phyloP scores from a whole-genome alignment of 1,140 invertebrate genomes.

The Drosophila pallidifrons region DNA sequence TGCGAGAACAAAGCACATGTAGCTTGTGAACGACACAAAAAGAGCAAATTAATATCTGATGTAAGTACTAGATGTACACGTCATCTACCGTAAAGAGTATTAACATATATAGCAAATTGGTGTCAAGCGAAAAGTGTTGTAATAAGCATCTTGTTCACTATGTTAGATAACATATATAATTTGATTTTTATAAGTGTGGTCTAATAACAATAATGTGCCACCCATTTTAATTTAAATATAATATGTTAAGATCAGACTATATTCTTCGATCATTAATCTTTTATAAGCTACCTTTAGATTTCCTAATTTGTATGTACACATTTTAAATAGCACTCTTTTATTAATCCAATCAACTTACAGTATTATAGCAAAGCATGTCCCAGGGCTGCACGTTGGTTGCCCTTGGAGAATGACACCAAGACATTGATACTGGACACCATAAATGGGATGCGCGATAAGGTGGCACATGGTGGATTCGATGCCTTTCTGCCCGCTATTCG shows the following conservation, averaged over 20 bases:
- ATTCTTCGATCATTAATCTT: too few relatives aligned
- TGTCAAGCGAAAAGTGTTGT: background rate
- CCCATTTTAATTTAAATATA: too few relatives aligned
- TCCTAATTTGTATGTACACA: too few relatives aligned
- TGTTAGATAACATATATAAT: too few relatives aligned
- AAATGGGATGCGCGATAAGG: slow-evolving; percentile 31
- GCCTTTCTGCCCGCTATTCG: slow-evolving; percentile 43
- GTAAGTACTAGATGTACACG: too few relatives aligned
- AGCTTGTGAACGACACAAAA: slow-evolving; percentile 1
- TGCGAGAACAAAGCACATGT: slow-evolving; percentile 6
- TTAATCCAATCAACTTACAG: slow-evolving; percentile 10
- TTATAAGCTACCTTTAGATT: too few relatives aligned
- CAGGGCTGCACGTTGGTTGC: slow-evolving; percentile 21
- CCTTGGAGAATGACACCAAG: background rate
- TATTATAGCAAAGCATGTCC: background rate
- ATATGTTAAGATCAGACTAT: too few relatives aligned
- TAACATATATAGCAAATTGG: background rate
- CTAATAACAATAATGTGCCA: too few relatives aligned
- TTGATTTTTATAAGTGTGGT: too few relatives aligned
- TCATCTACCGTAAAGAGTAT: too few relatives aligned
- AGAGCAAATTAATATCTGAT: too few relatives aligned
- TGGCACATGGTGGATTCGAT: slow-evolving; percentile 35
- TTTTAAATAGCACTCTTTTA: too few relatives aligned
- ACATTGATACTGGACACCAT: background rate
- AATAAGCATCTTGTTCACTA: background rate